A percentile compares a stretch with the other conserved stretches of the same genome.
Evolutionary conservation across 2,113 vertebrate genomes (phyloP).

Genomic region (Lucifuga dentata): DNA sequence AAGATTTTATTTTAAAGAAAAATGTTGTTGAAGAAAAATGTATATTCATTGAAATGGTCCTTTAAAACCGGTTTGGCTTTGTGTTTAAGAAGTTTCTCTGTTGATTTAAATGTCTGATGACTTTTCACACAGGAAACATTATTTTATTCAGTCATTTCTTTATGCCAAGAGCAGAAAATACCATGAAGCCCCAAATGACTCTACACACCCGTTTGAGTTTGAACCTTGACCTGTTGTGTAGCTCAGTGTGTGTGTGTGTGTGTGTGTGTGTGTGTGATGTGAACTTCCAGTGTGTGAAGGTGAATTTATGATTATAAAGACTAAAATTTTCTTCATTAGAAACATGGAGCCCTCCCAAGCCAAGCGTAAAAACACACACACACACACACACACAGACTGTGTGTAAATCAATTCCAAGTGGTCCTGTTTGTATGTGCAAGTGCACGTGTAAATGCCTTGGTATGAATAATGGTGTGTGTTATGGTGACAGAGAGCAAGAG

Average conservation of each 20-base stretch:
- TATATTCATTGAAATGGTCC: no score
- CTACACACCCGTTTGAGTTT: no score
- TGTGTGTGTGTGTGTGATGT: not conserved
- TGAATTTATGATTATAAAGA: conserved; percentile 85
- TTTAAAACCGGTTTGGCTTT: no score
- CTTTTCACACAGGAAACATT: no score
- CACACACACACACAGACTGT: not conserved
- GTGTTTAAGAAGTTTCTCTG: no score
- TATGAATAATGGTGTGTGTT: conserved; percentile 19
- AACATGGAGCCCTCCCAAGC: conserved; percentile 83
- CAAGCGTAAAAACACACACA: not conserved
- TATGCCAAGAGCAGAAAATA: no score
- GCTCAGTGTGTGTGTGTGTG: not conserved
- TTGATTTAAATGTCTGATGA: no score
- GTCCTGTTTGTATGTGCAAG: not conserved
- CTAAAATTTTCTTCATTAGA: conserved; percentile 86
- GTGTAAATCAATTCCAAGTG: conserved; percentile 2
- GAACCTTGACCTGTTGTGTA: no score
- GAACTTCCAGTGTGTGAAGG: conserved; percentile 83
- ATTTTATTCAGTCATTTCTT: no score
- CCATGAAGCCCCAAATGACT: no score
- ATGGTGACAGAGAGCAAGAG: not conserved
- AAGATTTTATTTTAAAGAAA: no score
- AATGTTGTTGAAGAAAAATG: no score
- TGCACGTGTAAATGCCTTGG: conserved; percentile 3